A percentile compares a stretch with the other conserved stretches of the same genome.
Evolutionary conservation across 2,888 invertebrate genomes (phyloP).

Genomic region (Graphium colonna): DNA sequence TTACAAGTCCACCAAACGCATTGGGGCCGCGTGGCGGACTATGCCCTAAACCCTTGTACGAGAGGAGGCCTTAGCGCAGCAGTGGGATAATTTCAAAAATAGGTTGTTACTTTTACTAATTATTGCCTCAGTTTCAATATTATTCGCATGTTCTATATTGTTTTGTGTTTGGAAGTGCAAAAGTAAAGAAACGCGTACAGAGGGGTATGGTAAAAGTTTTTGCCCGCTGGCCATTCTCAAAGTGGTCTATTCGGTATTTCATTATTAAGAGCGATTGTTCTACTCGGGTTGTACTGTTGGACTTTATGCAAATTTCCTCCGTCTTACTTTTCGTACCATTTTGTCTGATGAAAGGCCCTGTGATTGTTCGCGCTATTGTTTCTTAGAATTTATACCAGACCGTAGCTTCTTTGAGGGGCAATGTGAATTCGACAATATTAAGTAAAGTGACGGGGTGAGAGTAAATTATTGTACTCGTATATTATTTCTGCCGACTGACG

Average conservation of each 20-base stretch:
- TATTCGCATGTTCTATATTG: not conserved
- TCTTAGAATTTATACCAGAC: constrained; percentile 22
- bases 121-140: constrained; percentile 2
- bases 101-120: too few species aligned
- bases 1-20: too few species aligned
- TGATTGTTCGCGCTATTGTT: constrained; percentile 15
- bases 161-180: not conserved
- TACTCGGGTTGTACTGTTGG: constrained; percentile 39
- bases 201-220: constrained; percentile 10
- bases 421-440: too few species aligned
- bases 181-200: constrained; percentile 19
- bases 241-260: constrained; percentile 42
- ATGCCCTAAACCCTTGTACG: too few species aligned
- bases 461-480: too few species aligned
- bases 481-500: too few species aligned
- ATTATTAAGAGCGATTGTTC: constrained; percentile 51
- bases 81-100: too few species aligned
- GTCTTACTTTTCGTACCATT: constrained; percentile 33
- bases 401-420: too few species aligned
- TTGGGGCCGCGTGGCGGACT: too few species aligned
- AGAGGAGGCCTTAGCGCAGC: too few species aligned
- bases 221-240: constrained; percentile 29
- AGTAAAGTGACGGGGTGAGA: too few species aligned
- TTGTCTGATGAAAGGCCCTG: constrained; percentile 39
- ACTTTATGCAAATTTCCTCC: constrained; percentile 49